Evolutionary conservation across 2,888 invertebrate species (phyloP), one percentile per base, ranked within the genome.

Genomic region (Muschampia plurimacula): DNA sequence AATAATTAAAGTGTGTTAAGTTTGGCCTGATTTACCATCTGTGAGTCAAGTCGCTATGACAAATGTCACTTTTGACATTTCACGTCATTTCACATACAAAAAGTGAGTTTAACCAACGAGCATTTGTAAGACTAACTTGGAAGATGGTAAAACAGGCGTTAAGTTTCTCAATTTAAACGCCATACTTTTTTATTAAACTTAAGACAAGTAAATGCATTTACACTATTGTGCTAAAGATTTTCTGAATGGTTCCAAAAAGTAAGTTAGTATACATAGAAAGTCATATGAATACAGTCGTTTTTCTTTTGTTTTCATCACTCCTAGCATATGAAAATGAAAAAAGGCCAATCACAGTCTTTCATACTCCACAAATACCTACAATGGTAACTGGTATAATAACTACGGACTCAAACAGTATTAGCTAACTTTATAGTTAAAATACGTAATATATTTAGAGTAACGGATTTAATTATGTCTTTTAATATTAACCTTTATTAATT

Each of bases 261-360:
- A 57, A 57, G 12, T 46, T 4, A 46, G 46, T 46, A 49, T 6
- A 49, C 4, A 6, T 49, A 49, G 7, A n/a, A 49, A 49, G 49
- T 49, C 49, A 49, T 49, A 49, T n/a, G 46, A 12, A 46, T 13
- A 46, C 46, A 46, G 46, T 46, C 46, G 13, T 46, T 46, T 46
- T 5, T 46, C 2, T 12, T 15, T 28, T 3, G 10, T 10, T 28
- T 28, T 36, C 12, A 12, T 36, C 28, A 13, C 59, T 60, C 7
- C 13, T 2, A n/a, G n/a, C 6, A n/a, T n/a, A 60, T 7, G 12
- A 32, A 13, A 60, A 60, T 32, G 12, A 32, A 60, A 13, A 32
- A 60, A 32, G 10, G 28, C 60, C 60, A 52, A 6, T 52, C n/a
- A 32, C 60, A 60, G 60, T 60, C 36, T 60, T 60, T 60, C n/a